Conservation (phyloP, 2,113 vertebrate species). For the Acrocephalus kingi region DNA sequence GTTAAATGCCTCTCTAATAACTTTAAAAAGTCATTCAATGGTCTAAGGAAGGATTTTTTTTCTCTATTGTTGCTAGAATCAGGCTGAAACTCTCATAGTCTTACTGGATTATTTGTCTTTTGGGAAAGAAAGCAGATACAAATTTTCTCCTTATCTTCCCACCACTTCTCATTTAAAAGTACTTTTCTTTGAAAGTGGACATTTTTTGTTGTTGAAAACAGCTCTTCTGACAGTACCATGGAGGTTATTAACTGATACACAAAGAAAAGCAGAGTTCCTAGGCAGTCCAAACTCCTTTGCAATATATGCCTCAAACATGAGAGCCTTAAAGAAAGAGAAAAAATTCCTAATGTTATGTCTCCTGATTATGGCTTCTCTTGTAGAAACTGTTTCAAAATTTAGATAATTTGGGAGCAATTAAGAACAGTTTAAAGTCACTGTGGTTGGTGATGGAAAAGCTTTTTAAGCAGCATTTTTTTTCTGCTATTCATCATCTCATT, state of each 20-base stretch:
- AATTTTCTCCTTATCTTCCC: neutral
- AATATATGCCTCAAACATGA: neutral
- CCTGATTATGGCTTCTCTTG: neutral
- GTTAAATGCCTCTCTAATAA: neutral
- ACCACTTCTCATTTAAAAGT: constrained; percentile 26
- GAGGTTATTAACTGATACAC: neutral
- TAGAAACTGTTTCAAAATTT: neutral
- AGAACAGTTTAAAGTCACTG: neutral
- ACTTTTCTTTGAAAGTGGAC: constrained; percentile 31
- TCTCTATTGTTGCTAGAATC: neutral
- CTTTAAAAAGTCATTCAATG: neutral
- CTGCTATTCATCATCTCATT: neutral
- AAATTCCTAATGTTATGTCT: neutral
- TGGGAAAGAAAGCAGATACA: neutral
- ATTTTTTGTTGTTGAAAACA: neutral
- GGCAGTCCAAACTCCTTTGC: neutral
- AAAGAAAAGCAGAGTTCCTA: neutral
- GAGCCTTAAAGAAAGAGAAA: neutral
- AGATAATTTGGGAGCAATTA: neutral
- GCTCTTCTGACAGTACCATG: neutral
- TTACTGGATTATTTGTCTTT: neutral
- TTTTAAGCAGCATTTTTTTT: neutral
- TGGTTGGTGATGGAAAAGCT: neutral
- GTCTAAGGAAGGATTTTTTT: neutral
- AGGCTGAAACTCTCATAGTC: neutral